These are phyloP conservation scores for Dromius quadrimaculatus DNA, from an alignment of 2,888 invertebrate genomes.

Conservation along the genomic window DNA sequence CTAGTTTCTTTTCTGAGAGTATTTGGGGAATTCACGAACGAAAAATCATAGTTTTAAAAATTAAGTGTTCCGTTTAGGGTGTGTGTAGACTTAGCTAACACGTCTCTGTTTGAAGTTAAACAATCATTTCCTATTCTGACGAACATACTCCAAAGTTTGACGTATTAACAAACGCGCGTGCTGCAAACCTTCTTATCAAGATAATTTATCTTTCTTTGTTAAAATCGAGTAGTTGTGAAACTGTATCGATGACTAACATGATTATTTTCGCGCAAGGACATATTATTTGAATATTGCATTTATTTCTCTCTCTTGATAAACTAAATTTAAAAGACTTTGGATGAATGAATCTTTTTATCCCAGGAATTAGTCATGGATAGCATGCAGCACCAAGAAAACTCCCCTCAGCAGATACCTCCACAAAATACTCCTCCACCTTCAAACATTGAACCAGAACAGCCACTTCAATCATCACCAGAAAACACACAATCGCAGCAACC, in stretches of 20 bases:
- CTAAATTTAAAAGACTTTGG: neutral
- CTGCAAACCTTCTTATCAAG: slow-evolving; percentile 3
- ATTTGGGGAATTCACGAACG: neutral
- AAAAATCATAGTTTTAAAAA: slow-evolving; percentile 17
- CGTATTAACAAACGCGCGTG: slow-evolving; percentile 32
- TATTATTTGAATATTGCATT: neutral
- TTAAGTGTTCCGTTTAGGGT: slow-evolving; percentile 25
- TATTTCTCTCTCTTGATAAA: neutral
- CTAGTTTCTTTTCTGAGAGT: neutral
- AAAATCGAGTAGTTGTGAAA: slow-evolving; percentile 30
- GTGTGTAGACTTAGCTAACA: slow-evolving; percentile 36
- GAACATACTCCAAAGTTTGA: slow-evolving; percentile 33
- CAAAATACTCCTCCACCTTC: neutral
- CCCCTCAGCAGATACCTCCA: slow-evolving; percentile 16
- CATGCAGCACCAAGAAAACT: slow-evolving; percentile 5
- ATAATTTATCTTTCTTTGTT: slow-evolving; percentile 8
- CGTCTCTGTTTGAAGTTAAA: slow-evolving; percentile 46
- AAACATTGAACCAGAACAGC: neutral
- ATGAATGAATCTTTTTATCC: too few species aligned
- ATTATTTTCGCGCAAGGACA: neutral
- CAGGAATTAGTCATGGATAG: slow-evolving; percentile 10
- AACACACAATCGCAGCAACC: slow-evolving; percentile 39
- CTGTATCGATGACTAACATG: slow-evolving; percentile 20
- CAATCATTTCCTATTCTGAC: slow-evolving; percentile 46
- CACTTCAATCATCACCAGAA: slow-evolving; percentile 5